Evolutionary conservation across 2,113 vertebrate species (phyloP).

Genomic region (Aldabrachelys gigantea): DNA sequence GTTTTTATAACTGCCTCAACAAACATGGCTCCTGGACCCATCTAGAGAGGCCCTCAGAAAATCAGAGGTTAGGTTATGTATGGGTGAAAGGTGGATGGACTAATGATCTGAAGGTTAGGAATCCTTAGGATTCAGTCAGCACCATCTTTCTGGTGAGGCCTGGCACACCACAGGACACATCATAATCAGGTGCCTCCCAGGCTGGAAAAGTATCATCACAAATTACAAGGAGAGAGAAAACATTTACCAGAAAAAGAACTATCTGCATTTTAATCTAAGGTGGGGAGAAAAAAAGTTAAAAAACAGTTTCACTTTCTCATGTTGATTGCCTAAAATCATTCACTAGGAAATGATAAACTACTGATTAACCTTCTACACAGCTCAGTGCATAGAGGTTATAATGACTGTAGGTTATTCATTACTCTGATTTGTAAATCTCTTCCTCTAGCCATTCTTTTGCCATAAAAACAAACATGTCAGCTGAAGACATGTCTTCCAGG

Average conservation of each 20-base stretch:
- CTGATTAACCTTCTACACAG: not conserved
- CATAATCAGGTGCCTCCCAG: not conserved
- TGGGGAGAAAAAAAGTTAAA: not conserved
- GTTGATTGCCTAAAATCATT: not conserved
- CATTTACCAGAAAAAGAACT: not conserved
- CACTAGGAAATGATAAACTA: not conserved
- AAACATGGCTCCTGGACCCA: not conserved
- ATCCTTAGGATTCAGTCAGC: fast-evolving
- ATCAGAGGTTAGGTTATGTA: not conserved
- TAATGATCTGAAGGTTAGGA: fast-evolving
- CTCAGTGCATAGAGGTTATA: not conserved
- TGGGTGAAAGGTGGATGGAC: not conserved
- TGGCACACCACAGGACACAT: not conserved
- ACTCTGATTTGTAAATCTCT: not conserved
- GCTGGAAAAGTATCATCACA: fast-evolving
- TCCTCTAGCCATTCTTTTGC: not conserved
- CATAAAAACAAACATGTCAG: not conserved
- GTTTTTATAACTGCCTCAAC: not conserved
- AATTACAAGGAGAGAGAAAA: not conserved
- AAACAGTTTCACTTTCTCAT: not conserved
- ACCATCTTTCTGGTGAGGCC: fast-evolving
- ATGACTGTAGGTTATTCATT: not conserved
- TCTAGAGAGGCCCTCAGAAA: not conserved
- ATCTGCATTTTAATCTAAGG: fast-evolving
- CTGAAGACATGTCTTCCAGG: not conserved